These are phyloP conservation scores for Alcedo quadribrachys DNA, from an alignment of 2,797 vertebrate genomes.

Conservation along the genomic window DNA sequence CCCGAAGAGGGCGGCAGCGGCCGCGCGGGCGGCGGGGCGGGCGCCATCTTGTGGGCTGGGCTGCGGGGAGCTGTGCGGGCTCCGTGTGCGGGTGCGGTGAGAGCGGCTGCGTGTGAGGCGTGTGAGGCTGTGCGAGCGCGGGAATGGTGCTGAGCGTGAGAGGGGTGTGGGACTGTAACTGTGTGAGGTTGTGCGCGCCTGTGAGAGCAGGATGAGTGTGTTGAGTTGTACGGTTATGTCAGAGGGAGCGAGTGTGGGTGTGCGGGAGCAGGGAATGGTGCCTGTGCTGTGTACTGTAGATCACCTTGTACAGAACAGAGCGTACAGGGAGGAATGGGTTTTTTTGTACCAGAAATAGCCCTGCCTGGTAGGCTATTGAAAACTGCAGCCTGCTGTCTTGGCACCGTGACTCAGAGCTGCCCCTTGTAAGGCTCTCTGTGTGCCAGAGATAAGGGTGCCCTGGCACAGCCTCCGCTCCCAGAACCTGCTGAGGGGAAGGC, in stretches of 20 bases:
- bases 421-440: background rate
- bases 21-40: background rate
- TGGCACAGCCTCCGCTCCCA: background rate
- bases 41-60: background rate
- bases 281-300: background rate
- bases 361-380: background rate
- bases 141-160: too few relatives aligned
- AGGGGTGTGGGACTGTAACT: too few relatives aligned
- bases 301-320: background rate
- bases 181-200: too few relatives aligned
- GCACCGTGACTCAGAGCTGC: background rate
- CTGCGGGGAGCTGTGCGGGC: background rate
- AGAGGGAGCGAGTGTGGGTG: too few relatives aligned
- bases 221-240: too few relatives aligned
- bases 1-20: constrained; percentile 7
- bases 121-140: too few relatives aligned
- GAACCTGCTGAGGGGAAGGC: accelerated
- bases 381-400: background rate
- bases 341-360: background rate
- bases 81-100: too few relatives aligned
- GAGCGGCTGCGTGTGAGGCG: too few relatives aligned
- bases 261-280: background rate
- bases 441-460: background rate
- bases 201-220: too few relatives aligned
- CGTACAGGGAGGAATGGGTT: accelerated